Conservation (phyloP, 2,797 vertebrate genomes). For the Pteropus rufus region DNA sequence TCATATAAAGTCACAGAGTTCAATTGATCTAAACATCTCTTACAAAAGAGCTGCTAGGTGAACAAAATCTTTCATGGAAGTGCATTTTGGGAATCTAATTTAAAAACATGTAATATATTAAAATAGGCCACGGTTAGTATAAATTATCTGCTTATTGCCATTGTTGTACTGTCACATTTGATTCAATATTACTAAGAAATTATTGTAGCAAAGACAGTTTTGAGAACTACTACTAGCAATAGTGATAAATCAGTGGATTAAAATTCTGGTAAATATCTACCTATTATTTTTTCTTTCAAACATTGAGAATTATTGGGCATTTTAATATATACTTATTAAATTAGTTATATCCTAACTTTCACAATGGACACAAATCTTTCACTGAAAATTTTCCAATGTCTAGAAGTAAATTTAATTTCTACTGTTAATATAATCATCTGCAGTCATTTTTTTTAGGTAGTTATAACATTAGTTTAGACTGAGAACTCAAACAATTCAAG, state of each 20-base stretch:
- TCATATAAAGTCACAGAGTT: not conserved
- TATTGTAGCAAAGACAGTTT: not conserved
- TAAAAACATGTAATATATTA: not conserved
- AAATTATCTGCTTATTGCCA: not conserved
- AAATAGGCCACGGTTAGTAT: not conserved
- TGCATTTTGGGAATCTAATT: not conserved
- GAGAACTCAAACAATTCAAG: conserved; percentile 29
- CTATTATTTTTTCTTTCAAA: conserved; percentile 18
- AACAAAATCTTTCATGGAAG: not conserved
- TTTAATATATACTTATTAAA: conserved; percentile 59
- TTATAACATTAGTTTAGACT: conserved; percentile 54
- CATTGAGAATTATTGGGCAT: conserved; percentile 13
- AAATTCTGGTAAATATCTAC: conserved; percentile 10
- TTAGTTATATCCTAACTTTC: conserved; percentile 13
- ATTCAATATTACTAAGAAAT: conserved; percentile 15
- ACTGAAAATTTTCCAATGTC: conserved; percentile 32
- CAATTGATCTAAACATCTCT: not conserved
- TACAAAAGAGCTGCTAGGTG: accelerated
- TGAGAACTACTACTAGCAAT: not conserved
- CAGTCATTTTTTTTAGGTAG: conserved; percentile 25
- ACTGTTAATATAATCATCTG: conserved; percentile 55
- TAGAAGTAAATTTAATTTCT: conserved; percentile 52
- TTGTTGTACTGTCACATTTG: not conserved
- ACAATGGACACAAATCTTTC: conserved; percentile 36
- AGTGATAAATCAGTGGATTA: not conserved